A percentile compares a stretch with the other conserved stretches of the same genome.
These are phyloP conservation scores for Mythimna ferrago DNA, from an alignment of 2,888 invertebrate species.

Conservation along the genomic window DNA sequence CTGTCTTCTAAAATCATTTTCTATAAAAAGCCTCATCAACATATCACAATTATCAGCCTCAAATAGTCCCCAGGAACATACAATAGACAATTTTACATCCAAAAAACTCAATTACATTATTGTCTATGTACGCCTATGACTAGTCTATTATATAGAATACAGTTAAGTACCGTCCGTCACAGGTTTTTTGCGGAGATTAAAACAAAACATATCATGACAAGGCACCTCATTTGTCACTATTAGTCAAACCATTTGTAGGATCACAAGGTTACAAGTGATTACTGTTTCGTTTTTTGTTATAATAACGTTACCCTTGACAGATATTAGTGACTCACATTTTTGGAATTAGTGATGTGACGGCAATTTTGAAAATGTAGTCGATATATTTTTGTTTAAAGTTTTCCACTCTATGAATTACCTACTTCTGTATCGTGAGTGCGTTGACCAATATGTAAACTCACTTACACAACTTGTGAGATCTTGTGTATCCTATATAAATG, in stretches of 20 bases:
- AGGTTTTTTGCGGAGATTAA: conserved; percentile 53
- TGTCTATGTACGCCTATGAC: conserved; percentile 23
- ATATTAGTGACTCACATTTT: conserved; percentile 20
- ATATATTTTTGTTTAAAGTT: no score
- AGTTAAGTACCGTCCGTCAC: conserved; percentile 52
- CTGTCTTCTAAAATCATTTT: not conserved
- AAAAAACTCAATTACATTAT: conserved; percentile 44
- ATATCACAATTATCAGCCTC: conserved; percentile 2
- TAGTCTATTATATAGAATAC: conserved; percentile 41
- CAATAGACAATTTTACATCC: conserved; percentile 29
- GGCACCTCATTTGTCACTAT: conserved; percentile 64
- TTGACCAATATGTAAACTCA: no score
- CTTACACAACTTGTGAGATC: no score
- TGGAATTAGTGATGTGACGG: conserved; percentile 7
- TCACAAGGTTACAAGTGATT: conserved; percentile 58
- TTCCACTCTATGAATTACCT: no score
- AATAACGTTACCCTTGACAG: conserved; percentile 53
- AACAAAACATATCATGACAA: conserved; percentile 54
- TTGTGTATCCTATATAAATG: no score
- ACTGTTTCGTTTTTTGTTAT: conserved; percentile 36
- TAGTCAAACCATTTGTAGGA: conserved; percentile 56
- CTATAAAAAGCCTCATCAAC: conserved; percentile 30
- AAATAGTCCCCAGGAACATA: conserved; percentile 12
- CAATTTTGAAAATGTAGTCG: not conserved
- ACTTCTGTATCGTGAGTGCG: no score